Evolutionary conservation across 2,797 vertebrate genomes (phyloP).

Genomic region (Hemitrygon akajei): DNA sequence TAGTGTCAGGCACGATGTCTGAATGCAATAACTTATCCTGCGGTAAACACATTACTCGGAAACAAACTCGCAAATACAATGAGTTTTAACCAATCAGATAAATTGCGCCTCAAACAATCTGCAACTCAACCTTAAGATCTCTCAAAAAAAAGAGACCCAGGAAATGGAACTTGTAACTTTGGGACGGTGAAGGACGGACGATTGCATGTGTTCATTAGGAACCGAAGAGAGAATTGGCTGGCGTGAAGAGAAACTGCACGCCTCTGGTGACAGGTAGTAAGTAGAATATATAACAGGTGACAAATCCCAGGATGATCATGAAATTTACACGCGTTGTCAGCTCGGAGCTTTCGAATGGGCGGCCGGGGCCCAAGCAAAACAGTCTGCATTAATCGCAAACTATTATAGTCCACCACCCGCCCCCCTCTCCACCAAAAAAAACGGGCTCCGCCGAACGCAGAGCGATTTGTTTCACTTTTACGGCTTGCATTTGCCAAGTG

Average conservation of each 20-base stretch:
- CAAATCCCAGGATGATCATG: constrained; percentile 52
- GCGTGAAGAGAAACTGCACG: constrained; percentile 42
- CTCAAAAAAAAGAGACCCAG: neutral
- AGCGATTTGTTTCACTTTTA: constrained; percentile 31
- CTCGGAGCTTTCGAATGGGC: constrained; percentile 43
- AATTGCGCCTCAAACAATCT: neutral
- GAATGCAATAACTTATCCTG: neutral
- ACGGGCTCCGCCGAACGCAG: neutral
- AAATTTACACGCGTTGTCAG: constrained; percentile 51
- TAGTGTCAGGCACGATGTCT: neutral
- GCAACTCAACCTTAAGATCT: neutral
- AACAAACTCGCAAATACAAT: neutral
- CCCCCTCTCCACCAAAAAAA: neutral
- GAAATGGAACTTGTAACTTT: neutral
- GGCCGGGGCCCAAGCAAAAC: constrained; percentile 36
- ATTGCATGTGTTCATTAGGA: constrained; percentile 43
- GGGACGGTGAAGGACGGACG: constrained; percentile 38
- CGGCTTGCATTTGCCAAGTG: constrained; percentile 21
- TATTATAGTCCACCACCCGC: neutral
- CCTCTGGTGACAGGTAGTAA: constrained; percentile 43
- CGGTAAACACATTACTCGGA: neutral
- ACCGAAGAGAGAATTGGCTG: constrained; percentile 42
- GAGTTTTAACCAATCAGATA: neutral
- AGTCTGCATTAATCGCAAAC: constrained; percentile 38
- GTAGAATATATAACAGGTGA: constrained; percentile 55